A percentile compares a stretch with the other conserved stretches of the same genome.
phyloP scores from a whole-genome alignment of 2,113 vertebrate species.

The Thunnus thynnus region DNA sequence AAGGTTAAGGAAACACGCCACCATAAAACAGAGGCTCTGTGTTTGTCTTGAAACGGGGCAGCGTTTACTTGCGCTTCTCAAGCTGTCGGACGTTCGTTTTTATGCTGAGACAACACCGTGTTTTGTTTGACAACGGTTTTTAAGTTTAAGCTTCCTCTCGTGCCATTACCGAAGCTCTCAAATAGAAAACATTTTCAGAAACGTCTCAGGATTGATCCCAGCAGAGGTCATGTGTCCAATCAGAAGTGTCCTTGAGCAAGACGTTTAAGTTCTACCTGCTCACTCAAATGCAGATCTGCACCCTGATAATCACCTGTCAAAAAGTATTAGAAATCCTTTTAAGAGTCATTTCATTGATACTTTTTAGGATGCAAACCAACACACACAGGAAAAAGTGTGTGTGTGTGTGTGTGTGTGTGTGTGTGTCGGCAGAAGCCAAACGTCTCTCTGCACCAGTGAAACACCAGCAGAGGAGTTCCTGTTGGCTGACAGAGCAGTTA shows the following conservation, averaged over 20 bases:
- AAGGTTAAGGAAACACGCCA: conserved; percentile 74
- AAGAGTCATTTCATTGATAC: neutral
- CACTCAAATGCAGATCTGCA: neutral
- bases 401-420: conserved; percentile 9
- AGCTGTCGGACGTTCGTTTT: conserved; percentile 31
- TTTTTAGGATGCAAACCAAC: conserved; percentile 18
- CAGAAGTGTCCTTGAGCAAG: neutral
- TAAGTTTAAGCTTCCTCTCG: conserved; percentile 19
- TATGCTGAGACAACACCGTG: conserved; percentile 3
- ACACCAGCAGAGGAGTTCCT: conserved; percentile 53
- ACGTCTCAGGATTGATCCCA: neutral
- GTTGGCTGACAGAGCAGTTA: conserved; percentile 61
- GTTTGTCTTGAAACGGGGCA: conserved; percentile 62
- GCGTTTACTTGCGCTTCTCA: conserved; percentile 40
- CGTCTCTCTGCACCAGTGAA: conserved; percentile 53
- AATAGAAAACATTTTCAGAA: neutral
- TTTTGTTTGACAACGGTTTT: conserved; percentile 43
- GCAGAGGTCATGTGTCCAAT: neutral
- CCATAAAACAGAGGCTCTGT: conserved; percentile 60
- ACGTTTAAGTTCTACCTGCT: neutral
- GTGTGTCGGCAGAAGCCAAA: conserved; percentile 31
- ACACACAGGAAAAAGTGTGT: neutral
- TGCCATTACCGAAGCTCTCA: neutral
- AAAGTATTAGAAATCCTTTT: neutral
- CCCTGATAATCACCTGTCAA: neutral